Evolutionary conservation across 2,113 vertebrate genomes (phyloP).

Genomic region (Chaenogobius annularis): DNA sequence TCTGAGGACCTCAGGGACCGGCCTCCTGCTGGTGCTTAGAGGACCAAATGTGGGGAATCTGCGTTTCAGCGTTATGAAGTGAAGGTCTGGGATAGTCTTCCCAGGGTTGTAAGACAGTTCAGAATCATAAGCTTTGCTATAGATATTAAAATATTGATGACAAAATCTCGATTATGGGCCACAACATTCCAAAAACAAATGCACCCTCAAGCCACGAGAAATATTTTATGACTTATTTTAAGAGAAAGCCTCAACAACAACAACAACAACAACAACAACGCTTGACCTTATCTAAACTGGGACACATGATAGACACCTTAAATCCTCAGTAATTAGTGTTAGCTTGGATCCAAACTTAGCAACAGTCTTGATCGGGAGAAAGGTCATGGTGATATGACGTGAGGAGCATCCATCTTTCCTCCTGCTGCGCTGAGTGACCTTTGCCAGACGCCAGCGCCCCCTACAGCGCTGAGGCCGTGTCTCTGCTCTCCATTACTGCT

Average conservation of each 20-base stretch:
- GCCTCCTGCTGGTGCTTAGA: too few species aligned
- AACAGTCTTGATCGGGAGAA: slow-evolving; percentile 50
- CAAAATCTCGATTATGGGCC: too few species aligned
- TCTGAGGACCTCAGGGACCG: too few species aligned
- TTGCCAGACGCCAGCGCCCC: slow-evolving; percentile 32
- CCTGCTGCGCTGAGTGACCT: slow-evolving; percentile 55
- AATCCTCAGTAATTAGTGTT: slow-evolving; percentile 5
- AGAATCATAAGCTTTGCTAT: too few species aligned
- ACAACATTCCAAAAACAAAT: not conserved
- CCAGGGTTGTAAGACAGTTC: too few species aligned
- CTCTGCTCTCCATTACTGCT: slow-evolving; percentile 54
- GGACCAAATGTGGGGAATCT: too few species aligned
- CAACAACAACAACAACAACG: not conserved
- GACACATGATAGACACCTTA: not conserved
- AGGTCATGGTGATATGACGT: slow-evolving; percentile 44
- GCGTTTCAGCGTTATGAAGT: too few species aligned
- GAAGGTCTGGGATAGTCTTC: too few species aligned
- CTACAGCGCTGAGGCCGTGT: slow-evolving; percentile 18
- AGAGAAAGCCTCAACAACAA: not conserved
- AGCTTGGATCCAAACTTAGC: slow-evolving; percentile 38
- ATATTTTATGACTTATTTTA: not conserved
- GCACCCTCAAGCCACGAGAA: not conserved
- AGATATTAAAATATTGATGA: too few species aligned
- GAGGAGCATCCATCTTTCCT: slow-evolving; percentile 59
- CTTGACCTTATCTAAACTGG: not conserved